Evolutionary conservation across 92 coral and sea anemone genomes (phyloP).

Genomic region (Paramuricea clavata): DNA sequence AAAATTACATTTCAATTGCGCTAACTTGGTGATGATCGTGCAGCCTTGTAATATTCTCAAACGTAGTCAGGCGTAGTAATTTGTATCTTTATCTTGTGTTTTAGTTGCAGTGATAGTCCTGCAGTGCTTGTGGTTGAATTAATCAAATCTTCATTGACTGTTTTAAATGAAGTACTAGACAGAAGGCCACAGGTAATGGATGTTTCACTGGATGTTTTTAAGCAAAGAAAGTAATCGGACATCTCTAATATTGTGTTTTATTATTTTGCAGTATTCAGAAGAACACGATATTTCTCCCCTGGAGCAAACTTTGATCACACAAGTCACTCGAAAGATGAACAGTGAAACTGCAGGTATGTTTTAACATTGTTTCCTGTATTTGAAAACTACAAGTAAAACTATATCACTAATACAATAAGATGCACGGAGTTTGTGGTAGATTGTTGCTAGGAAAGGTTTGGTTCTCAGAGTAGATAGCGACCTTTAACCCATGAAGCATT

Average conservation of each 20-base stretch:
- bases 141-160: constrained; percentile 88
- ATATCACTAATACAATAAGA: neutral
- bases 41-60: too few relatives aligned
- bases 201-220: neutral
- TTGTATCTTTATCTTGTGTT: neutral
- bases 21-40: too few relatives aligned
- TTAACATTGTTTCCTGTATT: too few relatives aligned
- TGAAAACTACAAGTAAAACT: too few relatives aligned
- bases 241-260: neutral
- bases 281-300: constrained; percentile 82
- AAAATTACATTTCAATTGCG: too few relatives aligned
- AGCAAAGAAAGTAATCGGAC: neutral
- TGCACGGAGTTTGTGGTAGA: neutral
- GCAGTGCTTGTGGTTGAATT: constrained; percentile 83
- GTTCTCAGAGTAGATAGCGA: neutral
- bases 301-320: constrained; percentile 92
- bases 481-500: too few relatives aligned
- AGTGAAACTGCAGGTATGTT: constrained; percentile 36
- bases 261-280: constrained; percentile 60
- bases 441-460: neutral
- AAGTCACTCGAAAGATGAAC: constrained; percentile 60
- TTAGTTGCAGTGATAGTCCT: constrained; percentile 78
- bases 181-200: constrained; percentile 77
- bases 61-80: too few relatives aligned
- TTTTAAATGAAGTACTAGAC: constrained; percentile 83